Evolutionary conservation across 2,797 vertebrate genomes (phyloP).

Genomic region (Onychomys arenicola): DNA sequence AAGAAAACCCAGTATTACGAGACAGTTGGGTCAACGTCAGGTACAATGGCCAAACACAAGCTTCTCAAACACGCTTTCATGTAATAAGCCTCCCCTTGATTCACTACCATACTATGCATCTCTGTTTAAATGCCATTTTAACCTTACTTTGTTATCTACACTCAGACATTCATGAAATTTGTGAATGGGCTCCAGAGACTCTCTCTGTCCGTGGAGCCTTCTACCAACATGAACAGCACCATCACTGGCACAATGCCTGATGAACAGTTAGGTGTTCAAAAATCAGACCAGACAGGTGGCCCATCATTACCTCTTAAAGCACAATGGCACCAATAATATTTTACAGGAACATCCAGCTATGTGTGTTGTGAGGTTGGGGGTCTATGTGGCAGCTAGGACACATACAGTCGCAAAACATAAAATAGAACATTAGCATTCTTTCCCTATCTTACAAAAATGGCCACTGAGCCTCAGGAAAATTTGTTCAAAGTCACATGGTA

Average conservation of each 20-base stretch:
- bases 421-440: neutral
- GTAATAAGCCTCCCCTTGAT: conserved; percentile 23
- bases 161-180: neutral
- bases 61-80: conserved; percentile 17
- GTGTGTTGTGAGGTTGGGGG: neutral
- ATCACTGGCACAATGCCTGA: neutral
- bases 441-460: neutral
- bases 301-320: neutral
- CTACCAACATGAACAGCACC: neutral
- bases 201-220: neutral
- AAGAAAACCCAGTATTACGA: neutral
- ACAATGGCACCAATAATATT: neutral
- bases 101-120: neutral
- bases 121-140: conserved; percentile 33
- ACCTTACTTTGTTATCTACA: conserved; percentile 28
- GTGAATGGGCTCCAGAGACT: neutral
- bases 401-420: neutral
- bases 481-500: neutral
- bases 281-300: neutral
- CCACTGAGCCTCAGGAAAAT: conserved; percentile 5
- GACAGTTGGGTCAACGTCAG: neutral
- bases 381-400: neutral
- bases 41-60: neutral
- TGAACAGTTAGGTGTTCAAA: neutral
- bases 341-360: conserved; percentile 3